Base-by-base conservation (phyloP, 1,140 invertebrate species). In the Cardiocondyla obscurior region DNA sequence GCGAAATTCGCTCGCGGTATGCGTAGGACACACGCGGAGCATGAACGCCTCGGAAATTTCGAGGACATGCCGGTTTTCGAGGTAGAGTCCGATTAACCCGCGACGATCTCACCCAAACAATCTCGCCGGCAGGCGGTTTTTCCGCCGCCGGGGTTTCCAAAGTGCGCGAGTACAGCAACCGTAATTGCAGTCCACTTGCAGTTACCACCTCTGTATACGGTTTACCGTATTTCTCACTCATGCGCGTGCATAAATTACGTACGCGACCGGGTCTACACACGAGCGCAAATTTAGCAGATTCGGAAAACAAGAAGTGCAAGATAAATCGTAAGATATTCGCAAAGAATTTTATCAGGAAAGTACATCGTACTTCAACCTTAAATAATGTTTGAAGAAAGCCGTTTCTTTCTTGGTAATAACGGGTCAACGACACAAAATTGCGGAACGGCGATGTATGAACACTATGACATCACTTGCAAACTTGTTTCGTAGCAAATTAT, bases 81-180 rank as follows among this genome's bases (percentile, higher is more conserved):
- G 53, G n/a, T 60, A 44, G 16, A 30, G 30, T 12, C 19, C 10
- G 53, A 65, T 55, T 60, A 83, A 83, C 82, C 55, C 64, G 19
- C 28, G 39, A 16, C 8, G 67, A 60, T n/a, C n/a, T n/a, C n/a
- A n/a, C n/a, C 28, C 72, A 74, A 86, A 82, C 49, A 58, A 62
- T 39, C 39, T 53, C 42, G 33, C 58, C 39, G 39, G 12, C 46
- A 30, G 19, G 14, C n/a, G 2, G 42, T 36, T 36, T 58, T n/a
- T 22, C 42, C 22, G n/a, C n/a, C n/a, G 19, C n/a, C n/a, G 2
- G 42, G 44, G 44, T 58, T n/a, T 22, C 42, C 22, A 82, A 85
- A 85, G 51, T 86, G 84, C 85, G 77, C 85, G 77, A 83, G 55
- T 77, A 81, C 85, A 65, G 84, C 84, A 77, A 67, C 55, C 55